Evolutionary conservation across 2,888 invertebrate species (phyloP), one percentile per base, ranked within the genome.

Genomic region (Tetranychus piercei): DNA sequence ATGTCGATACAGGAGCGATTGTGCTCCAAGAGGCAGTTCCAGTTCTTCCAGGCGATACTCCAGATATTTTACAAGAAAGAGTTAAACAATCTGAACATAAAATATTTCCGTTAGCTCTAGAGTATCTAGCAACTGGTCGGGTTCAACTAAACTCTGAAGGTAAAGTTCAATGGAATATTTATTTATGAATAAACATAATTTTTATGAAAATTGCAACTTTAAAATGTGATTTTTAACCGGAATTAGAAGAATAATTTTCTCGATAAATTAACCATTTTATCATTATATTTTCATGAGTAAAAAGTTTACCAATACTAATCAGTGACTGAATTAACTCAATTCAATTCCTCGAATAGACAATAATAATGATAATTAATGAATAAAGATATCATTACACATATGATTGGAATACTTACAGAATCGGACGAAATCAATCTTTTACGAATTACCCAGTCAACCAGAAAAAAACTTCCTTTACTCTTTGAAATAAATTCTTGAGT

Each of bases 1-100:
- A 91, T 78, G 89, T 96, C 79, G 96, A 96, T 85, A 89, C 91
- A 1, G 96, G 96, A 0, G 90, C 91, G 0, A 91, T 94, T 43
- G 86, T 97, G 74, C 86, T 88, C 0, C 95, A 96, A 83, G 90
- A 91, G 82, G 84, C 88, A 0, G 92, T 94, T 6, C 89, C 89
- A 0, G 89, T 97, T 6, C 82, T 88, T 6, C 81, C 85, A 0
- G 85, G 84, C 22, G 96, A 97, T 82, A 90, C 90, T 0, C 88
- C 87, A 76, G 88, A 89, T 72, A 83, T 84, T 0, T 85, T 97
- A 15, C 85, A 87, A 0, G 87, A 89, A 79, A 87, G 93, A 77
- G 90, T 94, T 74, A 90, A 88, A 76, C 44, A 71, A 44, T 67
- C 77, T 0, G 96, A 96, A 82, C 93, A 96, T 82, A 86, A 86